These are phyloP conservation scores for Leptopilina syphax DNA, from an alignment of 2,888 invertebrate species.

Conservation along the genomic window DNA sequence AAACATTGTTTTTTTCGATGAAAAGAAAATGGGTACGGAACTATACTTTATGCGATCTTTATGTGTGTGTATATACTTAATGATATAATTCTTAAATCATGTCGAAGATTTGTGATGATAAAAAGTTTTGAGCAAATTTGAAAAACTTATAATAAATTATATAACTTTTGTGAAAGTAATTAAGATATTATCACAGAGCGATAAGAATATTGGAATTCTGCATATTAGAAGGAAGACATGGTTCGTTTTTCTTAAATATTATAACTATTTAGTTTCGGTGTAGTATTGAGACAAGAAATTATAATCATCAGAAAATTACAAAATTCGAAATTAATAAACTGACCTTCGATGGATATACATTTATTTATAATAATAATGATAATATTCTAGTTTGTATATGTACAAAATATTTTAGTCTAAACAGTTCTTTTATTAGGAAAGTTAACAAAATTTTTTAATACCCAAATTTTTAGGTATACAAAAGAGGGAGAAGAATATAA, in stretches of 20 bases:
- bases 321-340: not conserved
- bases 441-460: no score
- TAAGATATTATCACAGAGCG: constrained; percentile 31
- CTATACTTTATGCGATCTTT: not conserved
- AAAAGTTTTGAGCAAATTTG: constrained; percentile 20
- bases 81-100: constrained; percentile 18
- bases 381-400: not conserved
- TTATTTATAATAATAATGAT: no score
- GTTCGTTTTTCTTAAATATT: not conserved
- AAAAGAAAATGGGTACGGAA: not conserved
- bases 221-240: constrained; percentile 25
- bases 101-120: not conserved
- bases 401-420: not conserved
- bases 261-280: not conserved
- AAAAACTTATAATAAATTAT: constrained; percentile 13
- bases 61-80: not conserved
- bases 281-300: not conserved
- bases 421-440: not conserved
- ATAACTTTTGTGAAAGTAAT: constrained; percentile 25
- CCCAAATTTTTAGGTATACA: no score
- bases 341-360: not conserved
- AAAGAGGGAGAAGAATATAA: no score
- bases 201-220: constrained; percentile 29
- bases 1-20: no score
- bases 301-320: not conserved